Base-by-base conservation (phyloP, 2,113 vertebrate genomes). In the Sus scrofa region DNA sequence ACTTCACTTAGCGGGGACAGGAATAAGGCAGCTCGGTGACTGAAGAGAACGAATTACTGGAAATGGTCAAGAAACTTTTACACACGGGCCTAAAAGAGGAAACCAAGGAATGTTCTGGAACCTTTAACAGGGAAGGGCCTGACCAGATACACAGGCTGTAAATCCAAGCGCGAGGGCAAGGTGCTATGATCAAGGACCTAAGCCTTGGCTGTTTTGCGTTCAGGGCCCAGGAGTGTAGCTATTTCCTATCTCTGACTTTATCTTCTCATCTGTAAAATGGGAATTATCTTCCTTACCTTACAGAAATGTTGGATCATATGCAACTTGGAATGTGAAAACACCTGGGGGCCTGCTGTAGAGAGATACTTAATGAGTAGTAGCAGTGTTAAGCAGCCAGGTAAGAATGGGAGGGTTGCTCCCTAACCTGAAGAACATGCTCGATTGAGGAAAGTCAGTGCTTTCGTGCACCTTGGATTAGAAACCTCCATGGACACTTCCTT, bases 21-120 rank as follows among this genome's bases (percentile, higher is more conserved):
- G 68, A 89, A 60, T 63, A 58, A 77, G 32, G 71, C 60, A 24
- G 65, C 39, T 63, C 74, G 20, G 34, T 95, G 79, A 68, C 10
- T 65, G 60, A 58, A 93, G 63, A 79, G 24, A 84, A 52, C 15
- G 50, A 70, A 37, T 96, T 78, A 12, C 62, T 37, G 62, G 83
- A 96, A 83, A 74, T 26, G 68, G 34, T 89, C 86, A 54, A 83
- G 62, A 58, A 90, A 93, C 4, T 32, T 89, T 37, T 62, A 73
- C 0, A 67, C 37, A 50, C 0, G 5, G 16, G n/a, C n/a, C 10
- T 56, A 54, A 62, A 37, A 87, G 65, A 81, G 22, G 87, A 74
- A 97, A 78, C 86, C 60, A 95, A 73, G 39, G 18, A 68, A 73
- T 32, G 14, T 15, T 91, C 82, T 82, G 19, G 39, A 34, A 77